These are phyloP conservation scores for Prunella strophiata DNA, from an alignment of 2,797 vertebrate species.

Conservation along the genomic window DNA sequence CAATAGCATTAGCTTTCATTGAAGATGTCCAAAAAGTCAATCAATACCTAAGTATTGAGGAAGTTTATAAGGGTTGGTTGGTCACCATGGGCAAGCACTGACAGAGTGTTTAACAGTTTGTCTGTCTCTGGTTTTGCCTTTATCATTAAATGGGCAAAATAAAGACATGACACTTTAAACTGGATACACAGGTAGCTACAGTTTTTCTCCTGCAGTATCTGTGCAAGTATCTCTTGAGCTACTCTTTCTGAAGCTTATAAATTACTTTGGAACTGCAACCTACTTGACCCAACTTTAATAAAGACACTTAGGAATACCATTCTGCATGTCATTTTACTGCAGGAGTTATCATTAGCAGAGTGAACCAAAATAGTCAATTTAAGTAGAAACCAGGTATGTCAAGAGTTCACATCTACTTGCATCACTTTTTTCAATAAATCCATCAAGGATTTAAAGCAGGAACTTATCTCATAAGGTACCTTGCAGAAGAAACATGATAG, in stretches of 20 bases:
- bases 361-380: not conserved
- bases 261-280: not conserved
- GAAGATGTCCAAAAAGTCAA: not conserved
- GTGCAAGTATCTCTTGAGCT: not conserved
- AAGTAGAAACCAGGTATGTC: not conserved
- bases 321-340: not conserved
- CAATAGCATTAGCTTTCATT: not conserved
- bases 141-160: not conserved
- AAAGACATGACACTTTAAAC: not conserved
- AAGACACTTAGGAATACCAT: not conserved
- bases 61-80: not conserved
- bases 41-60: not conserved
- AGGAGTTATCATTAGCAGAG: not conserved
- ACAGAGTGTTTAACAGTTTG: not conserved
- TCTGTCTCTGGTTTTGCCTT: not conserved
- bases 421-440: not conserved
- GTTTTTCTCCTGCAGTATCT: not conserved
- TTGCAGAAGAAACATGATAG: not conserved
- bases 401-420: not conserved
- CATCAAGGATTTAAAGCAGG: not conserved
- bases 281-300: not conserved
- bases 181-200: not conserved
- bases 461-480: not conserved
- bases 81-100: not conserved
- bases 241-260: not conserved